Evolutionary conservation across 2,113 vertebrate species (phyloP).

Genomic region (Coreoperca whiteheadi): DNA sequence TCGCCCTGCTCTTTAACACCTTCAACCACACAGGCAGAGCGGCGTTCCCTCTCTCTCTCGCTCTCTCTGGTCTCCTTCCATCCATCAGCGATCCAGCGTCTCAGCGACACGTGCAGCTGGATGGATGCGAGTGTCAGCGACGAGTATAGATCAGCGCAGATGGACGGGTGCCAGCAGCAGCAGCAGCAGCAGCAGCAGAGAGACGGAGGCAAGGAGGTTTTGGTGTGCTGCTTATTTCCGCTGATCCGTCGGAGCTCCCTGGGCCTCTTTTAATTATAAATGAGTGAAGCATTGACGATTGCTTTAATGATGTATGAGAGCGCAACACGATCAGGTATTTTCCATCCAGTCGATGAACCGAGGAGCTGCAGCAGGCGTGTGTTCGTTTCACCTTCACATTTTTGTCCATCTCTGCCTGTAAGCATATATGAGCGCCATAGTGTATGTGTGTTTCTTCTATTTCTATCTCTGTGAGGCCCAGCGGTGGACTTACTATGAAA

Average conservation of each 20-base stretch:
- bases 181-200: conserved; percentile 7
- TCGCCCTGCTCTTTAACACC: neutral
- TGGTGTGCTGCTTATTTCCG: conserved; percentile 1
- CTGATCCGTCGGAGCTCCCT: neutral
- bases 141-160: conserved; percentile 20
- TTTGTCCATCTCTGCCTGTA: neutral
- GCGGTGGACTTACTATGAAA: neutral
- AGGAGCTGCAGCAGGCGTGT: neutral
- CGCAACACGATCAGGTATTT: conserved; percentile 1
- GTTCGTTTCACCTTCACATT: neutral
- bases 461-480: neutral
- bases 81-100: neutral
- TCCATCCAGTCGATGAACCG: neutral
- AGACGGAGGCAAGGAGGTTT: conserved; percentile 13
- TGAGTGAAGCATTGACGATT: neutral
- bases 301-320: conserved; percentile 27
- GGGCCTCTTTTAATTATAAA: conserved; percentile 22
- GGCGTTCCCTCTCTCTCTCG: neutral
- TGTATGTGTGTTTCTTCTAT: neutral
- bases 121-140: conserved; percentile 26
- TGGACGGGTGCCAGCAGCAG: conserved; percentile 24
- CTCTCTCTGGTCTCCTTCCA: neutral
- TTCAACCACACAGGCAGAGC: neutral
- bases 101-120: conserved; percentile 10
- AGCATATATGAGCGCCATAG: neutral